phyloP scores from a whole-genome alignment of 2,888 invertebrate genomes.

The Thereva nobilitata region DNA sequence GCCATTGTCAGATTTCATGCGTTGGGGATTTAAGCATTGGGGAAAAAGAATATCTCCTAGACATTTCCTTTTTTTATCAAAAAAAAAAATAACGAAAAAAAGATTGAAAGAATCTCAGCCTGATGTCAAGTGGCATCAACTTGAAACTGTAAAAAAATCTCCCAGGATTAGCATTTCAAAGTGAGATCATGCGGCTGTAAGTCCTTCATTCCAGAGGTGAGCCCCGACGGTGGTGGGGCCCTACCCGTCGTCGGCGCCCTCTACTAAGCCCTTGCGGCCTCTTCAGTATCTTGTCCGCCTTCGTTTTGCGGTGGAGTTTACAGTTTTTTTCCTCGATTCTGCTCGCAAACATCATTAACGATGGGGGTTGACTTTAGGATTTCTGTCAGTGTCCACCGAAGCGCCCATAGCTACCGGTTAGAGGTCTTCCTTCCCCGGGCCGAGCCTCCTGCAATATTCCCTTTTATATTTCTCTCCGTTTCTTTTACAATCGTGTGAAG shows the following conservation, averaged over 20 bases:
- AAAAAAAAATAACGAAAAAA: slow-evolving; percentile 11
- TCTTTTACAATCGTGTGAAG: neutral
- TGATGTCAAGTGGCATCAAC: slow-evolving; percentile 17
- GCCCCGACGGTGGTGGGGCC: no score
- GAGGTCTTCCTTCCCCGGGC: slow-evolving; percentile 6
- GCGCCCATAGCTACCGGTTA: neutral
- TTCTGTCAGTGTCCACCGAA: slow-evolving; percentile 20
- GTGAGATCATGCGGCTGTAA: slow-evolving; percentile 9
- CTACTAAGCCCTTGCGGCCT: neutral
- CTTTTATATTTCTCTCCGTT: neutral
- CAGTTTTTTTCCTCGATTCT: slow-evolving; percentile 33
- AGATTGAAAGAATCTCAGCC: slow-evolving; percentile 4
- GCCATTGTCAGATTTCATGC: no score
- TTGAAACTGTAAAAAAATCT: slow-evolving; percentile 17
- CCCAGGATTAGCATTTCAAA: slow-evolving; percentile 29
- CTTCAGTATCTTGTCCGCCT: neutral
- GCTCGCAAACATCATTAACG: slow-evolving; percentile 35
- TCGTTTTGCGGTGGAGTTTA: slow-evolving; percentile 25
- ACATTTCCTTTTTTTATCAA: slow-evolving; percentile 8
- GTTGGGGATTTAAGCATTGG: no score
- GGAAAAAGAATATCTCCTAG: no score
- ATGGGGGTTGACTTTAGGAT: slow-evolving; percentile 9
- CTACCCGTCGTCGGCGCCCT: no score
- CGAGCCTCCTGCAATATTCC: neutral
- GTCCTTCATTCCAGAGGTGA: no score